Evolutionary conservation across 2,888 invertebrate genomes (phyloP).

Genomic region (Andrena camellia): DNA sequence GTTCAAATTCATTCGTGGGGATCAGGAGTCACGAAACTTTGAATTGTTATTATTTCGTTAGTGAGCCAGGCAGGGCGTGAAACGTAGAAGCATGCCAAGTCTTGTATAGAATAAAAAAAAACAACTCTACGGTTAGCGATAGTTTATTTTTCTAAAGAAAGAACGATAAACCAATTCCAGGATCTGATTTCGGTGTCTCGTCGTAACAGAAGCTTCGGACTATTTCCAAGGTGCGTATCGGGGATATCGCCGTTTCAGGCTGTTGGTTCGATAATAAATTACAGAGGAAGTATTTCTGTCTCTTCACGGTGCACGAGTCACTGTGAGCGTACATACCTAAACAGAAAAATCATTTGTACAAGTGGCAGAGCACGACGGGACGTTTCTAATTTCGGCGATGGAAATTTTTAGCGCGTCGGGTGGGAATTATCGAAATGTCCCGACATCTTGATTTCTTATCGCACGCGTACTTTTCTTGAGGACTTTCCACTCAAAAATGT

Average conservation of each 20-base stretch:
- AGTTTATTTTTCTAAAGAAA: not conserved
- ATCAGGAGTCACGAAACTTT: not conserved
- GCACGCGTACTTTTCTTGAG: not conserved
- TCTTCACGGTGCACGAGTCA: conserved; percentile 34
- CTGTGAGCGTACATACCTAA: conserved; percentile 1
- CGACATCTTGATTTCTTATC: conserved; percentile 1
- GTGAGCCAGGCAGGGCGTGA: not conserved
- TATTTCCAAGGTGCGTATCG: conserved; percentile 11
- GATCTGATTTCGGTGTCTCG: not conserved
- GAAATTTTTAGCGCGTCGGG: not conserved
- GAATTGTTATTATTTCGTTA: not conserved
- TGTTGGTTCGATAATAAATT: conserved; percentile 59
- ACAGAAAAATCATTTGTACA: conserved; percentile 28
- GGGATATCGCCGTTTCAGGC: conserved; percentile 48
- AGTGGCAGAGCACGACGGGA: not conserved
- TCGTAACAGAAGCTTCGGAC: not conserved
- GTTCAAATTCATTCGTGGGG: too few relatives aligned
- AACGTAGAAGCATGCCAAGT: not conserved
- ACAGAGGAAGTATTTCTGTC: conserved; percentile 37
- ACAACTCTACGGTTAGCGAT: too few relatives aligned
- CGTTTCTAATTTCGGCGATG: conserved; percentile 5
- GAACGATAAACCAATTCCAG: not conserved
- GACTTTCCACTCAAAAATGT: not conserved
- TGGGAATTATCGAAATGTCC: not conserved
- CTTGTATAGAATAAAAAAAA: not conserved